Base-by-base conservation (phyloP, 1,140 invertebrate genomes). In the Pseudoatta argentina region DNA sequence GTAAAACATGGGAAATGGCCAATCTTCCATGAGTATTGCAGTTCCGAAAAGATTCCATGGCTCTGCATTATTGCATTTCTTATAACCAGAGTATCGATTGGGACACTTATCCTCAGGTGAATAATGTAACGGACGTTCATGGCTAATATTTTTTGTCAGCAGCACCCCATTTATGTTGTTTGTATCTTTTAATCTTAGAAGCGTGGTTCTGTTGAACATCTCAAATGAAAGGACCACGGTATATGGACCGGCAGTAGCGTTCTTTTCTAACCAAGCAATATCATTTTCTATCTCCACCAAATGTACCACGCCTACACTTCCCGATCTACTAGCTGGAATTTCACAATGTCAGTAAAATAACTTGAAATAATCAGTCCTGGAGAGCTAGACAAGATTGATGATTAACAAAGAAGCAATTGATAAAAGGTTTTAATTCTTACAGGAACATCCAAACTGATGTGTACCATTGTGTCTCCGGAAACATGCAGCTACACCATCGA, bases 401-500 rank as follows among this genome's bases (percentile, higher is more conserved):
- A 51, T 51, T 44, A 44, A 44, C 7, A 8, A 21, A 8, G n/a
- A 21, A 57, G n/a, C n/a, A 21, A 57, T 7, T 44, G 8, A 7
- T 8, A 21, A n/a, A n/a, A 21, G 55, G 18, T 7, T 7, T 7
- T 6, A 5, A 57, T 57, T 97, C 97, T 97, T 96, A 98, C 98
- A 98, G 55, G 97, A 97, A 95, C 98, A 99, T 82, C 98, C 98
- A 92, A 98, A 97, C 94, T 99, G 98, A 96, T 99, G 98, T 24
- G 98, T 99, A 64, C 97, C 98, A 96, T 99, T 99, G 57, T 99
- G 95, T 88, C 98, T 96, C 89, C 98, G 96, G 93, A 98, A 98
- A 95, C 98, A 99, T 71, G 97, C 97, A 83, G 97, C 96, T 67
- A 96, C 95, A 61, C 97, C 97, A 89, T 97, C 95, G 61, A 98